These are phyloP conservation scores for Psittacula derbiana DNA, from an alignment of 2,797 vertebrate genomes.

Conservation along the genomic window DNA sequence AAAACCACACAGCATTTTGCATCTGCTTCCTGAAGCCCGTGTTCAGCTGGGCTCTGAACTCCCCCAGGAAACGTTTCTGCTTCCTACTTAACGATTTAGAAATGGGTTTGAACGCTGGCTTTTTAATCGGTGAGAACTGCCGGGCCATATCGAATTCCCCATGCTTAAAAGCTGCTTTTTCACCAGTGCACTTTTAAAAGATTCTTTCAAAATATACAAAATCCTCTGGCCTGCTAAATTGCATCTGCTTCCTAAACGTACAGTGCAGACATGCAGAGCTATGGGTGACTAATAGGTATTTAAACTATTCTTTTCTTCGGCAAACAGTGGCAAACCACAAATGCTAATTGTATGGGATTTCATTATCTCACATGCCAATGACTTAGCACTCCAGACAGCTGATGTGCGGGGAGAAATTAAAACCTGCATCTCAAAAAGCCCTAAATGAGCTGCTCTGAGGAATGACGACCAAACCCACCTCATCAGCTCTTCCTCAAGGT, in stretches of 20 bases:
- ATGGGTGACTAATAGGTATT: background rate
- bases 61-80: background rate
- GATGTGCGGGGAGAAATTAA: background rate
- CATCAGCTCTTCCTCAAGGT: background rate
- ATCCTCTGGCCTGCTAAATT: background rate
- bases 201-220: background rate
- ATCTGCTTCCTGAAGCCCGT: background rate
- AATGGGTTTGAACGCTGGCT: background rate
- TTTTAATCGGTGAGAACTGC: background rate
- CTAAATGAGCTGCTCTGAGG: background rate
- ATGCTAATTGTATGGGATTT: background rate
- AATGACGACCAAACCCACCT: background rate
- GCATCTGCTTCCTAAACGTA: background rate
- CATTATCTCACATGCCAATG: background rate
- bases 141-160: background rate
- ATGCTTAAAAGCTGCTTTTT: background rate
- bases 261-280: background rate
- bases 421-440: background rate
- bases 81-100: background rate
- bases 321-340: slow-evolving; percentile 46
- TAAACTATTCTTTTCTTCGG: slow-evolving; percentile 43
- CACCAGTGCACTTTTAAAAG: background rate
- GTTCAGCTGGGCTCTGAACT: background rate
- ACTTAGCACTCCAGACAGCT: background rate
- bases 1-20: background rate